phyloP scores from a whole-genome alignment of 2,888 invertebrate species.

The Athripsodes cinereus region DNA sequence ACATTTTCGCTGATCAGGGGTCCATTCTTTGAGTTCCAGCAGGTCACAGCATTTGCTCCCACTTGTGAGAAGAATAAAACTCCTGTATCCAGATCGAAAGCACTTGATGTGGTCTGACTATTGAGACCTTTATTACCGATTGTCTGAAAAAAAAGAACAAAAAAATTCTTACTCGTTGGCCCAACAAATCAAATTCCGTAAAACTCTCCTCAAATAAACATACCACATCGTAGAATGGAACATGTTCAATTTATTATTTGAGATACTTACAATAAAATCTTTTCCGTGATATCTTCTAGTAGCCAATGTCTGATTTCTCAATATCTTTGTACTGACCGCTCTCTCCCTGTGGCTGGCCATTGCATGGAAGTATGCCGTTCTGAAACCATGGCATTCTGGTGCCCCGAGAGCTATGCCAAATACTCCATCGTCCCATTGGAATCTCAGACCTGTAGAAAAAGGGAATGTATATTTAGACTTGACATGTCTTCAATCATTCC shows the following conservation, averaged over 20 bases:
- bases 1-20: constrained; percentile 47
- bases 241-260: no score
- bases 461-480: no score
- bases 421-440: constrained; percentile 76
- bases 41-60: constrained; percentile 64
- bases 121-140: constrained; percentile 59
- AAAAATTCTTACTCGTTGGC: no score
- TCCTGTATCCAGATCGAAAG: constrained; percentile 53
- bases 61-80: constrained; percentile 67
- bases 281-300: constrained; percentile 47
- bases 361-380: constrained; percentile 69
- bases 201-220: no score
- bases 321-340: constrained; percentile 57
- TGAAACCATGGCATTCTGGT: constrained; percentile 46
- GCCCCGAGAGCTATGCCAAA: constrained; percentile 64
- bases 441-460: constrained; percentile 55
- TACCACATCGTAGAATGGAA: no score
- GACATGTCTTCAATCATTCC: no score
- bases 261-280: constrained; percentile 48
- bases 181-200: no score
- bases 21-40: constrained; percentile 59
- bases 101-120: constrained; percentile 65
- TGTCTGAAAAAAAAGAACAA: constrained; percentile 37
- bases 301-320: constrained; percentile 50
- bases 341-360: constrained; percentile 70